A percentile compares a stretch with the other conserved stretches of the same genome.
Evolutionary conservation across 2,113 vertebrate genomes (phyloP).

Genomic region (Malaclemys terrapin): DNA sequence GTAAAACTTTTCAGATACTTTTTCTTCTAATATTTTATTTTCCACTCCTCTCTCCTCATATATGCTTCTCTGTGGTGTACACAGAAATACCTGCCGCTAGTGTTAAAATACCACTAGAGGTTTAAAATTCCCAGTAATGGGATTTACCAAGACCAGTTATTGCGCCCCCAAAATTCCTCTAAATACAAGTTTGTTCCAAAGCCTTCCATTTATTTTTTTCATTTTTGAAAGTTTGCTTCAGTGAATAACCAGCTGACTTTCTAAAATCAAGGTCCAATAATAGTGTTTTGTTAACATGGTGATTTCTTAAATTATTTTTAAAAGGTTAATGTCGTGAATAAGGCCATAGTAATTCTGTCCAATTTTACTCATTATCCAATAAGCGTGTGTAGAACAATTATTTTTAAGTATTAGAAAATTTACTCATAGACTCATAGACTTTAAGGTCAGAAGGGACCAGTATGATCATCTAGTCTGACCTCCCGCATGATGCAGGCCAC

Average conservation of each 20-base stretch:
- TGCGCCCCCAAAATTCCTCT: neutral
- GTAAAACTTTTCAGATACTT: constrained; percentile 20
- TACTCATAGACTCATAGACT: too few species aligned
- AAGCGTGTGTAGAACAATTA: neutral
- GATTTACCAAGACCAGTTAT: neutral
- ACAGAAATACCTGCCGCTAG: rapidly evolving
- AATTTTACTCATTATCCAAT: neutral
- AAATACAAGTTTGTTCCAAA: neutral
- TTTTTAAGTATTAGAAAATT: neutral
- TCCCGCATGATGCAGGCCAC: too few species aligned
- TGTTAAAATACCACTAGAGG: neutral
- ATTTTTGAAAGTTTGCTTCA: neutral
- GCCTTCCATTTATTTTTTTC: neutral
- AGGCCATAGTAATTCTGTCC: neutral
- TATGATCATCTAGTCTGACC: too few species aligned
- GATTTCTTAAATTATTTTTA: neutral
- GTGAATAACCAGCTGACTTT: neutral
- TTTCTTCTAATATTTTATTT: neutral
- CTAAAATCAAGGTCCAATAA: neutral
- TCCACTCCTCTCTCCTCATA: neutral
- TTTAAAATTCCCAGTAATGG: neutral
- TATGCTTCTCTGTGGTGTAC: neutral
- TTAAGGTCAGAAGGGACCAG: too few species aligned
- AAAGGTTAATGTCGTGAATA: neutral
- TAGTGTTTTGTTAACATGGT: neutral